A percentile compares a stretch with the other conserved stretches of the same genome.
phyloP scores from a whole-genome alignment of 2,113 vertebrate species.

The Sylvilagus bachmani region DNA sequence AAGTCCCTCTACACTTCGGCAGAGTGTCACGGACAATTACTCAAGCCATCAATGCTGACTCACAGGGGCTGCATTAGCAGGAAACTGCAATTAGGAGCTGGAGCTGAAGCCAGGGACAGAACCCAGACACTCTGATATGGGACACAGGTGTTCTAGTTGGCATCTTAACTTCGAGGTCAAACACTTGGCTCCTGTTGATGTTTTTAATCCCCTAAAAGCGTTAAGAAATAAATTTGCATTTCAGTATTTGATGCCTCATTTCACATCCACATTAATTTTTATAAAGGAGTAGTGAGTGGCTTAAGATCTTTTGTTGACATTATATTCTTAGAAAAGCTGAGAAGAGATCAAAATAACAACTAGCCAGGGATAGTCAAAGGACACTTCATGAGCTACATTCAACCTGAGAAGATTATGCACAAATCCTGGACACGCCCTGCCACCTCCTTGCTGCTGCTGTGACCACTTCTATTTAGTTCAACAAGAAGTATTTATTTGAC shows the following conservation, averaged over 20 bases:
- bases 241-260: conserved; percentile 51
- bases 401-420: conserved; percentile 5
- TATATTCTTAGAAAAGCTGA: conserved; percentile 54
- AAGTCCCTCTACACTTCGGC: too few relatives aligned
- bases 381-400: background rate
- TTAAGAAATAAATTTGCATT: conserved; percentile 61
- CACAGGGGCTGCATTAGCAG: too few relatives aligned
- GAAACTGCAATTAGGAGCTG: too few relatives aligned
- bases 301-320: conserved; percentile 37
- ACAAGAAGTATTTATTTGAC: conserved; percentile 37
- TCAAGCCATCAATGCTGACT: too few relatives aligned
- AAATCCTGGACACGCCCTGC: background rate
- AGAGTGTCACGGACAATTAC: too few relatives aligned
- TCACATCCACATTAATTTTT: conserved; percentile 62
- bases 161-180: too few relatives aligned
- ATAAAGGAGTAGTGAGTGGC: conserved; percentile 27
- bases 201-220: conserved; percentile 45
- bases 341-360: conserved; percentile 65
- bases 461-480: background rate
- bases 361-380: conserved; percentile 16
- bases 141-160: too few relatives aligned
- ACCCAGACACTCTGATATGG: too few relatives aligned
- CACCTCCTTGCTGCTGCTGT: background rate
- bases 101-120: too few relatives aligned
- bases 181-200: background rate